Percentiles rank a stretch among this genome's conserved stretches.
Conservation (phyloP, 2,113 vertebrate genomes). For the Gavialis gangeticus region DNA sequence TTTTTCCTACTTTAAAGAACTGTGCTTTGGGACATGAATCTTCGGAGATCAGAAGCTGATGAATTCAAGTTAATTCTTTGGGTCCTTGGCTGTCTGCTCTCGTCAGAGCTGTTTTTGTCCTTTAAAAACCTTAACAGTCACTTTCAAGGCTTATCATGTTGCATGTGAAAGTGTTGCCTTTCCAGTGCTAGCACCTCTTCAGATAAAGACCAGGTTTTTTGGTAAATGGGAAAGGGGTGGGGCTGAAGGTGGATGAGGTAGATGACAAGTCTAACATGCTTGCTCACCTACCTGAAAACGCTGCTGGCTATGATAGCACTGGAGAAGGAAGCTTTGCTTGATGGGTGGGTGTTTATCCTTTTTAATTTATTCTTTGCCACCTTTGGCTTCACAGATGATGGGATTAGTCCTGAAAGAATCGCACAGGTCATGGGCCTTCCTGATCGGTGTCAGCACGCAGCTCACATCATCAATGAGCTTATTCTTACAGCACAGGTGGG, state of each 20-base stretch:
- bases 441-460: conserved; percentile 94
- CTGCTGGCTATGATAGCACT: not conserved
- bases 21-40: conserved; percentile 58
- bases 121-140: conserved; percentile 46
- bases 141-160: conserved; percentile 35
- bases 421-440: conserved; percentile 98
- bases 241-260: not conserved
- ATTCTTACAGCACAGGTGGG: conserved; percentile 96
- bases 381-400: conserved; percentile 87
- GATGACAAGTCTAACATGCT: not conserved
- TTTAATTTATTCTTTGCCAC: conserved; percentile 27
- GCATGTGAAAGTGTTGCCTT: conserved; percentile 21
- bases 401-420: conserved; percentile 92
- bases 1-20: conserved; percentile 24
- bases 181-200: conserved; percentile 18
- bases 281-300: not conserved
- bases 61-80: conserved; percentile 70
- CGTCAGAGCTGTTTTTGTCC: conserved; percentile 67
- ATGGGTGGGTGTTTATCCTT: not conserved
- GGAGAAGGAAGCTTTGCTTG: conserved; percentile 3
- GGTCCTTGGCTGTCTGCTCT: conserved; percentile 77
- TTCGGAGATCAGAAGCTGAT: conserved; percentile 76
- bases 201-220: not conserved
- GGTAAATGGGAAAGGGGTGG: conserved; percentile 18
- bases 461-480: conserved; percentile 95